These are phyloP conservation scores for Mastomys natalensis DNA, from an alignment of 2,113 vertebrate genomes.

Conservation along the genomic window DNA sequence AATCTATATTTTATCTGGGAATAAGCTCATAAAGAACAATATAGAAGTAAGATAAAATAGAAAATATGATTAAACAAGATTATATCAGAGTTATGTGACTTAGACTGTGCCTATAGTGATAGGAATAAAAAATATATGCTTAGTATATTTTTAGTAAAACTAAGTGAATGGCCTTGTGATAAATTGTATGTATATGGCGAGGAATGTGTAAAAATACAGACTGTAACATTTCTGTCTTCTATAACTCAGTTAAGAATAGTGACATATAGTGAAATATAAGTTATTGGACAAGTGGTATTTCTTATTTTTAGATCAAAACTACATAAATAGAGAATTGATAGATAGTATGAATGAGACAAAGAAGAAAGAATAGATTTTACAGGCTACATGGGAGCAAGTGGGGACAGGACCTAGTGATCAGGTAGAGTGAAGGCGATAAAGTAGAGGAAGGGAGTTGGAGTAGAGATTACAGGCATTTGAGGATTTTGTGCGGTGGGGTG, in stretches of 20 bases:
- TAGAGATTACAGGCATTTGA: background rate
- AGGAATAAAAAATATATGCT: background rate
- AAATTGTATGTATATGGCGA: background rate
- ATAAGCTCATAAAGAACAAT: background rate
- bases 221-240: background rate
- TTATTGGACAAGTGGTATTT: background rate
- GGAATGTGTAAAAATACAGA: background rate
- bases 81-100: background rate
- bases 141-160: conserved; percentile 3
- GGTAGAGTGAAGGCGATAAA: background rate
- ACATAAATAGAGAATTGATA: background rate
- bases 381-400: background rate
- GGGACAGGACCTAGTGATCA: fast-evolving
- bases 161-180: background rate
- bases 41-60: background rate
- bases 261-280: background rate
- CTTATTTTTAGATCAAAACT: background rate
- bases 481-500: background rate
- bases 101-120: background rate
- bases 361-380: background rate
- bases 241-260: background rate
- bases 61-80: background rate
- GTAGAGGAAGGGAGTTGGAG: background rate
- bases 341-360: background rate
- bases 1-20: background rate